phyloP scores from a whole-genome alignment of 2,113 vertebrate species.

The Apteryx owenii region DNA sequence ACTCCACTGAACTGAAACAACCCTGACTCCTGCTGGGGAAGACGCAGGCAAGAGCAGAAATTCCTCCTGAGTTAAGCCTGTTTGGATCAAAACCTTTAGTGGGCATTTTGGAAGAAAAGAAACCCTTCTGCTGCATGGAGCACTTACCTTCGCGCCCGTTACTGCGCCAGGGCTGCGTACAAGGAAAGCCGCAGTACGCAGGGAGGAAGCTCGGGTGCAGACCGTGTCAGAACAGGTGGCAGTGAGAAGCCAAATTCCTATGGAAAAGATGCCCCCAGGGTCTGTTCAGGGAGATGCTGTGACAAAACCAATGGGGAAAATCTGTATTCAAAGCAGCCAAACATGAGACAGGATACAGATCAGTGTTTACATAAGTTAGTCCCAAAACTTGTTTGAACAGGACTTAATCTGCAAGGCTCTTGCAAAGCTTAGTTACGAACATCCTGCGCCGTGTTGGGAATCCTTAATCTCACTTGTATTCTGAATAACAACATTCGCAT shows the following conservation, averaged over 20 bases:
- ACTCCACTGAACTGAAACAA: rapidly evolving
- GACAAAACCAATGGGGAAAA: not conserved
- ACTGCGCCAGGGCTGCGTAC: not conserved
- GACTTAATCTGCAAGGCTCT: not conserved
- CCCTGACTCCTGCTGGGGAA: rapidly evolving
- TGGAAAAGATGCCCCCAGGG: not conserved
- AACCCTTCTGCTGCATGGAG: rapidly evolving
- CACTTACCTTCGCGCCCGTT: not conserved
- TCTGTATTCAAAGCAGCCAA: not conserved
- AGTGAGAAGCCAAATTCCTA: not conserved
- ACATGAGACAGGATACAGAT: not conserved
- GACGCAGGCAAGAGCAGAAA: not conserved
- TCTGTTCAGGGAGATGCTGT: rapidly evolving
- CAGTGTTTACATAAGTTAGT: not conserved
- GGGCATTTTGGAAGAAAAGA: rapidly evolving
- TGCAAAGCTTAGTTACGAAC: rapidly evolving
- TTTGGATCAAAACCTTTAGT: not conserved
- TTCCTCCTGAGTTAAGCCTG: not conserved
- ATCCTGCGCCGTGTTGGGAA: not conserved
- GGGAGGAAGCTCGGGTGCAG: not conserved
- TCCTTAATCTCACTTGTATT: not conserved
- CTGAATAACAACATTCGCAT: rapidly evolving
- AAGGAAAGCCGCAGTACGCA: rapidly evolving
- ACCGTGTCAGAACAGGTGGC: rapidly evolving
- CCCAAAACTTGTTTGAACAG: not conserved